phyloP scores from a whole-genome alignment of 2,797 vertebrate genomes.

The Urocyon cinereoargenteus region DNA sequence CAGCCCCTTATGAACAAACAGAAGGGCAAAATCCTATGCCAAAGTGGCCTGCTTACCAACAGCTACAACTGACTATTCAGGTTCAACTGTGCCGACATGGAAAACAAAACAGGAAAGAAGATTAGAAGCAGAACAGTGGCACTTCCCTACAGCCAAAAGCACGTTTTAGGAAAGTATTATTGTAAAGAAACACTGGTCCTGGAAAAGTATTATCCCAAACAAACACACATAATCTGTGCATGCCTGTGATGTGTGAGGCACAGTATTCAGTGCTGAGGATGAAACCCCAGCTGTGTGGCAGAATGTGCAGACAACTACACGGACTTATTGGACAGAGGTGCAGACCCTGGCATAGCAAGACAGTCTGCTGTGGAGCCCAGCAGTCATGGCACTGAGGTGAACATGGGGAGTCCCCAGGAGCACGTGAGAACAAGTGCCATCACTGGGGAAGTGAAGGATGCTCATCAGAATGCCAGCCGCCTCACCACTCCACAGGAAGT shows the following conservation, averaged over 20 bases:
- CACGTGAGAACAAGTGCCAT: neutral
- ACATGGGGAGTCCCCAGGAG: fast-evolving
- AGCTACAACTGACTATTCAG: neutral
- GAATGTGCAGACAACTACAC: neutral
- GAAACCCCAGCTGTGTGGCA: neutral
- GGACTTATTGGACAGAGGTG: neutral
- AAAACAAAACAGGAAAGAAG: neutral
- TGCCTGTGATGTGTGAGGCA: neutral
- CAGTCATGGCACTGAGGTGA: neutral
- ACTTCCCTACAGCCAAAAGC: neutral
- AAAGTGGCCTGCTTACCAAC: neutral
- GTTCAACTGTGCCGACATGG: neutral
- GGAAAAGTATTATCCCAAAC: neutral
- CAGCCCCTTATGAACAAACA: neutral
- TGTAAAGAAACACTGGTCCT: neutral
- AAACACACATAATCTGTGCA: neutral
- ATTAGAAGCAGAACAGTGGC: neutral
- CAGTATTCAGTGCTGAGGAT: neutral
- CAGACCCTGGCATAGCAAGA: neutral
- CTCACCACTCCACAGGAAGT: neutral
- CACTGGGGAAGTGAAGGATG: neutral
- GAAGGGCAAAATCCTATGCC: neutral
- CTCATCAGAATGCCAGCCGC: neutral
- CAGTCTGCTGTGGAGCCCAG: neutral
- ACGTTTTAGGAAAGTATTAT: neutral